phyloP scores from a whole-genome alignment of 2,888 invertebrate species.

The Ceratothoa steindachneri region DNA sequence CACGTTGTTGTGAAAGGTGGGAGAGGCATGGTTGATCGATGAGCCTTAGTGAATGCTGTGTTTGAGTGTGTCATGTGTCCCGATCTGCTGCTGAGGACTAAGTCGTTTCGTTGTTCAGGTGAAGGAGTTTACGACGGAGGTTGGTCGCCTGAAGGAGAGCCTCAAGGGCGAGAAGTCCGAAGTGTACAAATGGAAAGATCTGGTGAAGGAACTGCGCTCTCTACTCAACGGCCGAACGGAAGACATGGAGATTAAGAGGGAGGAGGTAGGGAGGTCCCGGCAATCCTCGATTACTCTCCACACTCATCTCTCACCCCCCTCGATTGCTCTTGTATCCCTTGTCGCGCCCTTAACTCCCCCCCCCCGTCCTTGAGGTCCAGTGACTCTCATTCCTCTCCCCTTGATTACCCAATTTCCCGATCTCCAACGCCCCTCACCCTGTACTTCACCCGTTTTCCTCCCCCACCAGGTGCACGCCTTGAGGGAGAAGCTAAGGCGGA shows the following conservation, averaged over 20 bases:
- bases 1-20: too few relatives aligned
- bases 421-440: too few relatives aligned
- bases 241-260: slow-evolving; percentile 53
- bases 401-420: not conserved
- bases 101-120: too few relatives aligned
- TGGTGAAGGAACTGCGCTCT: slow-evolving; percentile 48
- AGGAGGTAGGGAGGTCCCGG: slow-evolving; percentile 24
- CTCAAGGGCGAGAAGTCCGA: slow-evolving; percentile 47
- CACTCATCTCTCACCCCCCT: not conserved
- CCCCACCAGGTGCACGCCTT: slow-evolving; percentile 49
- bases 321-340: too few relatives aligned
- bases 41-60: too few relatives aligned
- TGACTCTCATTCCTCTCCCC: not conserved
- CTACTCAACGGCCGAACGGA: slow-evolving; percentile 47
- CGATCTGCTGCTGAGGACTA: too few relatives aligned
- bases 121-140: slow-evolving; percentile 26
- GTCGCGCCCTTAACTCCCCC: slow-evolving; percentile 1
- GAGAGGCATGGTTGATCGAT: too few relatives aligned
- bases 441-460: too few relatives aligned
- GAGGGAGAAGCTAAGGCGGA: slow-evolving; percentile 28
- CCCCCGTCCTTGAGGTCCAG: slow-evolving; percentile 9
- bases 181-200: slow-evolving; percentile 48
- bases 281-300: not conserved
- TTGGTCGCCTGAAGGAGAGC: slow-evolving; percentile 31
- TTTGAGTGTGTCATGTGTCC: too few relatives aligned